Base-by-base conservation (phyloP, 2,888 invertebrate genomes). In the Dynastes maya region DNA sequence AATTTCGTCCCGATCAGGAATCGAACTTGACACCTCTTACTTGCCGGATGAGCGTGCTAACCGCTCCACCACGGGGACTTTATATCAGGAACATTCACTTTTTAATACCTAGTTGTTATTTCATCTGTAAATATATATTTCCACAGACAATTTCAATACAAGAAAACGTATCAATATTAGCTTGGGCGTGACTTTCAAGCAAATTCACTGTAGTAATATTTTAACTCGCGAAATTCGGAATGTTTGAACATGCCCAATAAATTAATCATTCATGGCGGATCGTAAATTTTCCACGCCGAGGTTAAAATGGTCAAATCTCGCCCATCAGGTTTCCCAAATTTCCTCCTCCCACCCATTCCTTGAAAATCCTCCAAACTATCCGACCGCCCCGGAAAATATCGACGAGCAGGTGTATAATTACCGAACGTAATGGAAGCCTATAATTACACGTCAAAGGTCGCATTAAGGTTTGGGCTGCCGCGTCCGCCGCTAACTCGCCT, bases 391-490 rank as follows among this genome's bases (percentile, higher is more conserved):
- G 55, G 58, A 61, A 63, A 74, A 74, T 45, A 74, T 74, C 72
- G 72, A 45, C 72, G 49, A 51, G 51, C 61, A 61, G 61, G 85
- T 83, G 84, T 85, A 85, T 86, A 87, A 87, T 87, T 86, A 86
- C 84, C 81, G 82, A 84, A 82, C 85, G 84, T 86, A 86, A 87
- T 84, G 84, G 85, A 82, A 83, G 84, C 84, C 84, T 85, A 85
- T 87, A 88, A 88, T 88, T 87, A 86, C 85, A 87, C 85, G 86
- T 85, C 87, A 87, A 88, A 87, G 88, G 87, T 86, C 86, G 84
- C 85, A 84, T 85, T 84, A 84, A 83, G 83, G 84, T 80, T 80
- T 82, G 81, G 79, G 82, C 80, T 80, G 81, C 67, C 77, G 76
- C 67, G 77, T 27, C 65, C 71, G 55, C 45, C 58, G 68, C 37